Percentiles rank a stretch among this genome's conserved stretches.
These are phyloP conservation scores for Pseudorectes ferrugineus DNA, from an alignment of 2,113 vertebrate genomes.

Conservation along the genomic window DNA sequence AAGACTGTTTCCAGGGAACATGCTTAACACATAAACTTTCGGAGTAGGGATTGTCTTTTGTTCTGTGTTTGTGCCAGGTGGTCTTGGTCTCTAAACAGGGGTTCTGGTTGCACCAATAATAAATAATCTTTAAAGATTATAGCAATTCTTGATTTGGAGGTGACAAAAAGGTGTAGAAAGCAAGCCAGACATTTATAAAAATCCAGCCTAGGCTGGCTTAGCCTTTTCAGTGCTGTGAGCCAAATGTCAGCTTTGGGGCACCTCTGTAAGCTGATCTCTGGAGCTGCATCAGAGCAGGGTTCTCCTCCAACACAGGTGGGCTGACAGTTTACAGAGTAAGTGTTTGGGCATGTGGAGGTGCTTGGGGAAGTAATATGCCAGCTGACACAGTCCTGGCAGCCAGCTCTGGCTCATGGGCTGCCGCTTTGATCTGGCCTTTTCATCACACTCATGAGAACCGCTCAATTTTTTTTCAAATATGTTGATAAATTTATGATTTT, in stretches of 20 bases:
- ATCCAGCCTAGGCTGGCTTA: background rate
- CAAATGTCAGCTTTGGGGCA: background rate
- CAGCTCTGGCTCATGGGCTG: background rate
- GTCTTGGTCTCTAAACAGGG: background rate
- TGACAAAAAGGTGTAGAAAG: slow-evolving; percentile 37
- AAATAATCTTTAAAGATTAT: slow-evolving; percentile 17
- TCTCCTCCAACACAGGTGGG: slow-evolving; percentile 30
- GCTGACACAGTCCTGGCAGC: slow-evolving; percentile 20
- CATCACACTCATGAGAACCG: background rate
- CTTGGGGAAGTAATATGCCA: background rate
- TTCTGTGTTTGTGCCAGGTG: background rate
- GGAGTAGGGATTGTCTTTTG: background rate
- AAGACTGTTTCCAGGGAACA: background rate
- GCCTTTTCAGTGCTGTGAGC: background rate
- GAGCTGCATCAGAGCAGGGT: background rate
- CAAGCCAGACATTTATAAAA: background rate
- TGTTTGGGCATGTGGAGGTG: slow-evolving; percentile 30
- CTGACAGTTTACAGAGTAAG: slow-evolving; percentile 31
- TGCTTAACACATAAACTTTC: background rate
- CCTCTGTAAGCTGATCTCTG: background rate
- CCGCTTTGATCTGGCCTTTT: slow-evolving; percentile 44
- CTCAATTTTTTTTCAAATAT: background rate
- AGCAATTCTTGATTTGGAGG: background rate
- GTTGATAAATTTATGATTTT: slow-evolving; percentile 40
- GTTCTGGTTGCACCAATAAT: background rate